A percentile compares a stretch with the other conserved stretches of the same genome.
phyloP scores from a whole-genome alignment of 2,888 invertebrate species.

The Eupithecia inturbata region DNA sequence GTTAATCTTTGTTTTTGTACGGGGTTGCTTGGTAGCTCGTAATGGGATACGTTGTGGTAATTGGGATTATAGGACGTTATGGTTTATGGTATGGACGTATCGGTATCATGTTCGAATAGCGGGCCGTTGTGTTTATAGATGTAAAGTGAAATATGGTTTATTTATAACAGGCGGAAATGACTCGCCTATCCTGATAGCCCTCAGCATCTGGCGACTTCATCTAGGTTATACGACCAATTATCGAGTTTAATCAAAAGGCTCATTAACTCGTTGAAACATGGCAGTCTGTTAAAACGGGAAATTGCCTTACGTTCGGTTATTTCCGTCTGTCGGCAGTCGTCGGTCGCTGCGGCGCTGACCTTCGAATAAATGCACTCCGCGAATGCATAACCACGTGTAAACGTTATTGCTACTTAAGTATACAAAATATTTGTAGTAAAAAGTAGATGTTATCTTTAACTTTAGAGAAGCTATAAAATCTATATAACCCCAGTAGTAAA shows the following conservation, averaged over 20 bases:
- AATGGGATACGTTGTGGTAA: conserved; percentile 39
- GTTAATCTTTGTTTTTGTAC: conserved; percentile 55
- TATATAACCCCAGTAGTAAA: conserved; percentile 29
- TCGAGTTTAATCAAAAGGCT: conserved; percentile 31
- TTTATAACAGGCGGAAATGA: conserved; percentile 5
- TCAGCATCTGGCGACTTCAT: conserved; percentile 15
- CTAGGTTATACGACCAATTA: conserved; percentile 24
- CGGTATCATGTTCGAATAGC: conserved; percentile 27
- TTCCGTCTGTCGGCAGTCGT: conserved; percentile 65
- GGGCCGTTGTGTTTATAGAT: not conserved
- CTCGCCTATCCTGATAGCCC: not conserved
- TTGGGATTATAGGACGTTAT: conserved; percentile 43
- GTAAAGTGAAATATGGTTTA: not conserved
- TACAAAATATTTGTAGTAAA: conserved; percentile 22
- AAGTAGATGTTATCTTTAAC: conserved; percentile 5
- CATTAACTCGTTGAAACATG: conserved; percentile 33
- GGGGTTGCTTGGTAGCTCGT: conserved; percentile 37
- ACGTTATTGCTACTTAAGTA: conserved; percentile 13
- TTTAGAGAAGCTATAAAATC: conserved; percentile 29
- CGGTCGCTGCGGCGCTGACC: conserved; percentile 60
- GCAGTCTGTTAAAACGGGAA: conserved; percentile 58
- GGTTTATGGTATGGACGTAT: conserved; percentile 36
- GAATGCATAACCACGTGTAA: conserved; percentile 45
- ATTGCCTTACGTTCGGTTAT: conserved; percentile 74
- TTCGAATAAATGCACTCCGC: conserved; percentile 62